Conservation (phyloP, 2,888 invertebrate species). For the Pyrochroa serraticornis region DNA sequence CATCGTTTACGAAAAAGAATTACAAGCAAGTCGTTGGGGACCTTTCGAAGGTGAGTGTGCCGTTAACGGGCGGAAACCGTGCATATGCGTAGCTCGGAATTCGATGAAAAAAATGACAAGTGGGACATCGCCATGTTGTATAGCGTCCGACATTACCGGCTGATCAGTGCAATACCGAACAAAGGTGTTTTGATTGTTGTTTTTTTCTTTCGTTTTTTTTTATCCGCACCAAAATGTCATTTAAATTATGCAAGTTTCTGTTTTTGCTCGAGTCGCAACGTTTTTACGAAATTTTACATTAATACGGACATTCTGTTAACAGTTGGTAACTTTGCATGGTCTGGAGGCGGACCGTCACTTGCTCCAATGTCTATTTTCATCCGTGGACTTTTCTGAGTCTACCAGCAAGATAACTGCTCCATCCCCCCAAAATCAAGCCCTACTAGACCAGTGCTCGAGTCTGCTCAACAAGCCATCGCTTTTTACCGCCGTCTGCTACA, state of each 20-base stretch:
- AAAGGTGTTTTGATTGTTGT: conserved; percentile 52
- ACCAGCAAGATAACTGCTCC: conserved; percentile 64
- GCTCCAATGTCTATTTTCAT: conserved; percentile 91
- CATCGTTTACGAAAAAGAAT: conserved; percentile 95
- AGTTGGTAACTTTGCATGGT: conserved; percentile 91
- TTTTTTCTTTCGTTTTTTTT: conserved; percentile 38
- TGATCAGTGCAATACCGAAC: conserved; percentile 42
- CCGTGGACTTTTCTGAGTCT: conserved; percentile 79
- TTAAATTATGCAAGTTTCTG: conserved; percentile 25
- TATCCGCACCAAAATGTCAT: conserved; percentile 36
- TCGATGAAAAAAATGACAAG: conserved; percentile 39
- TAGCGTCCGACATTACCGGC: conserved; percentile 42
- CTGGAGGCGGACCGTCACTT: conserved; percentile 97
- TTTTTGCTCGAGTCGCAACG: conserved; percentile 2
- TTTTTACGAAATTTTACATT: background rate
- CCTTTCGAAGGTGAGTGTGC: conserved; percentile 82
- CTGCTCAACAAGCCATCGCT: conserved; percentile 86
- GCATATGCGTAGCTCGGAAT: conserved; percentile 16
- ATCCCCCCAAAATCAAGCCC: conserved; percentile 71
- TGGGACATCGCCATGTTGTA: conserved; percentile 45
- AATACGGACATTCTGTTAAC: conserved; percentile 47
- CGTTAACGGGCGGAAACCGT: conserved; percentile 4
- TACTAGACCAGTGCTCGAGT: conserved; percentile 78
- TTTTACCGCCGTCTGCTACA: conserved; percentile 86
- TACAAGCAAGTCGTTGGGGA: conserved; percentile 88